Evolutionary conservation across 2,113 vertebrate species (phyloP), one percentile per base, ranked within the genome.

Genomic region (Sialia sialis): DNA sequence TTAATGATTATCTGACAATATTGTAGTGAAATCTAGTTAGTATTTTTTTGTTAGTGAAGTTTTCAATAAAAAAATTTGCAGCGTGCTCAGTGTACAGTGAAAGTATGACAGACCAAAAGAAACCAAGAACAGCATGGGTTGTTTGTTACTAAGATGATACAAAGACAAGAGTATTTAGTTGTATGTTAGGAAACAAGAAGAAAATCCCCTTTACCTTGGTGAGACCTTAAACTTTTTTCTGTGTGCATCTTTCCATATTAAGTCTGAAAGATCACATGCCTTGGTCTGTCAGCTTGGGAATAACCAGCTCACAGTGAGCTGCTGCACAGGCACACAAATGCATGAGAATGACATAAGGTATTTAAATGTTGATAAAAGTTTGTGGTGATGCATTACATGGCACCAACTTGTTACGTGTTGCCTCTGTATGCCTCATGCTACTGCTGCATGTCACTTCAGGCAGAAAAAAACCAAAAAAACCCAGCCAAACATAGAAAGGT

Each of bases 351-450:
- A 26, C 48, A 26, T 26, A 26, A 26, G 48, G 14, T 15, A 6
- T 48, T 60, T 22, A 46, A 34, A 9, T 30, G 9, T 73, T 77
- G 11, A 14, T 69, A 56, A 27, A 91, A 87, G 11, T 23, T 39
- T 68, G 1, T 59, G 11, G 38, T 54, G 16, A 14, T 39, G 10
- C 5, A 9, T 59, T 75, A 16, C 0, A 0, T 59, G 32, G 10
- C 23, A 55, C 22, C 17, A 34, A 13, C 9, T 54, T 43, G n/a
- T 48, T 78, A 43, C 4, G 1, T 30, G 18, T 26, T 15, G 3
- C 3, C 20, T 55, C 29, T 58, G 27, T 89, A n/a, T n/a, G n/a
- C n/a, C 23, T 14, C 1, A 5, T 30, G 29, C 54, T 80, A 9
- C 41, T 87, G 38, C 36, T 56, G 25, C 29, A 2, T 32, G 32